Conservation (phyloP, 2,113 vertebrate genomes). For the Callocephalon fimbriatum region DNA sequence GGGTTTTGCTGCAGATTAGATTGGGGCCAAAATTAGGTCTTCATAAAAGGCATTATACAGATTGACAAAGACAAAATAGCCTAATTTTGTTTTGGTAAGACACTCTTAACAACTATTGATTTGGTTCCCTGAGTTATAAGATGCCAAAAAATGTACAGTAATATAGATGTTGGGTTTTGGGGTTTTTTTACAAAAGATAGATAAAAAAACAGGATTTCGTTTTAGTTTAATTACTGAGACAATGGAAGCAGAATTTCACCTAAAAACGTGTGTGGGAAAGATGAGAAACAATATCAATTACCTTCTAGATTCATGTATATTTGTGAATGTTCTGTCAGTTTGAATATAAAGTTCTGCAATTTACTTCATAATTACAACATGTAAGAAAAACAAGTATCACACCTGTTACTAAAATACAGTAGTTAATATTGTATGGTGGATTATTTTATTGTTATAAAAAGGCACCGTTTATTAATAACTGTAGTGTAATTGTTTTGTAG, state of each 20-base stretch:
- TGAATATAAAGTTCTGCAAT: neutral
- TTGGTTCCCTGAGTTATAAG: neutral
- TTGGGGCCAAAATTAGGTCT: neutral
- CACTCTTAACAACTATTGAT: neutral
- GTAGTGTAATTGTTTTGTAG: neutral
- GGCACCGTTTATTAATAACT: neutral
- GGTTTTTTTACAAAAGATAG: neutral
- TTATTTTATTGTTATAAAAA: neutral
- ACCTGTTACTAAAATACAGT: neutral
- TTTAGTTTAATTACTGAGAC: neutral
- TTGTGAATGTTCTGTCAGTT: neutral
- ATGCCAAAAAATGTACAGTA: neutral
- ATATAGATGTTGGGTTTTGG: neutral
- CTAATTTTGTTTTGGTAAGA: neutral
- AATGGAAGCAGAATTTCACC: neutral
- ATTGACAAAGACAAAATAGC: neutral
- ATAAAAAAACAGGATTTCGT: neutral
- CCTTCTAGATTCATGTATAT: neutral
- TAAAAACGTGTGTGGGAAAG: neutral
- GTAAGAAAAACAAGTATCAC: neutral
- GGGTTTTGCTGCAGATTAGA: neutral
- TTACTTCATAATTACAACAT: neutral
- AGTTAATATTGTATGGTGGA: neutral
- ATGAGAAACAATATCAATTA: neutral
- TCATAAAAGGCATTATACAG: neutral